Evolutionary conservation across 2,888 invertebrate genomes (phyloP), one percentile per base, ranked within the genome.

Genomic region (Andricus curvator): DNA sequence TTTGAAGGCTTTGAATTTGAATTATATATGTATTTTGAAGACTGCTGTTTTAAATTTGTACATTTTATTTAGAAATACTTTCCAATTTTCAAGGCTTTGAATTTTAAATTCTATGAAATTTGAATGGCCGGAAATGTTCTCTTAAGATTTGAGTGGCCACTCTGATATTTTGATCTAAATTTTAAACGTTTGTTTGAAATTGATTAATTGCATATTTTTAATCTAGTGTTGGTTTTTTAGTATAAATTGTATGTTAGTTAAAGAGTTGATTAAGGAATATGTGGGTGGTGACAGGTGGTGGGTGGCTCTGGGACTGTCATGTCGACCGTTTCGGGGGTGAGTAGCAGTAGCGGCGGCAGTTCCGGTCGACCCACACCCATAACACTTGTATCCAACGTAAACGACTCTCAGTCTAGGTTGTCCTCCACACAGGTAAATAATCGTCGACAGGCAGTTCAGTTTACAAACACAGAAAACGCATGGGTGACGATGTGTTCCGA

Each of bases 301-400:
- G 93, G 93, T 93, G 93, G 93, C 91, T 93, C 94, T 93, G 94
- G 92, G 91, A 91, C 92, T 90, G 91, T 92, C 88, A 89, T 90
- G 86, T 91, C 91, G 86, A 88, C 91, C 86, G 88, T 89, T 88
- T 89, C 91, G 87, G 92, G 89, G 89, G 90, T 91, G 91, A 91
- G 94, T 93, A 93, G 93, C 92, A 91, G 92, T 91, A 89, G 93
- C 90, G 92, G 93, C 92, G 86, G 90, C 90, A 90, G 90, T 90
- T 90, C 90, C 88, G 88, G 91, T 88, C 90, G 91, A 88, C 91
- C 93, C 88, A 91, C 92, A 86, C 94, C 94, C 88, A 37, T 37
- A 37, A 93, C 94, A 89, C 93, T 94, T 91, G 93, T 94, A 90
- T 94, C 94, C 90, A 94, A 94, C 92, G 91, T 94, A 91, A 93